phyloP scores from a whole-genome alignment of 2,113 vertebrate species.

The Megaptera novaeangliae region DNA sequence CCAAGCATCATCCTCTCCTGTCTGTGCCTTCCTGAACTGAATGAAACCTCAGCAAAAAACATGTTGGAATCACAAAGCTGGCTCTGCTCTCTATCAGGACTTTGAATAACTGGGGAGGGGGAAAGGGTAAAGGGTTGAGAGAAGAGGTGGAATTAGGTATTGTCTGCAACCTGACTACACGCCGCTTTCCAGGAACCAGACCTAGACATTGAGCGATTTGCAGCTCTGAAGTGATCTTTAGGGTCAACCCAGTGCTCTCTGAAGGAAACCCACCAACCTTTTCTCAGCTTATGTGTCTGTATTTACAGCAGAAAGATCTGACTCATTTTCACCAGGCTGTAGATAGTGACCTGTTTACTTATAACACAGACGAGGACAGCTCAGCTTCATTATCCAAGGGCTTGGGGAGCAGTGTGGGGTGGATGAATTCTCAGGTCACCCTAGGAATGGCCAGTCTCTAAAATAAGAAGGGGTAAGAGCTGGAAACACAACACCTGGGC shows the following conservation, averaged over 20 bases:
- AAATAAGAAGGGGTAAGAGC: slow-evolving; percentile 13
- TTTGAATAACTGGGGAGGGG: neutral
- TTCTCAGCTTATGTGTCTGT: neutral
- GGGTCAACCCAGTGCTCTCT: neutral
- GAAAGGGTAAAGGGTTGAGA: neutral
- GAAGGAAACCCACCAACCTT: slow-evolving; percentile 21
- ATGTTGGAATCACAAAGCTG: neutral
- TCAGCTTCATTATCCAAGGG: neutral
- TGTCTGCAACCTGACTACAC: neutral
- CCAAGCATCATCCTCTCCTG: neutral
- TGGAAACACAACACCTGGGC: neutral
- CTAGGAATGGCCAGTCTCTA: slow-evolving; percentile 24
- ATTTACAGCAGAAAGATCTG: slow-evolving; percentile 32
- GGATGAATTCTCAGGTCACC: neutral
- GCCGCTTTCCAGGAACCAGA: slow-evolving; percentile 14
- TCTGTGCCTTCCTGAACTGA: neutral
- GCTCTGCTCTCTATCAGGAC: neutral
- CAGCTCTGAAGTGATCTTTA: slow-evolving; percentile 27
- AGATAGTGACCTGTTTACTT: neutral
- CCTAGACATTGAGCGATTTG: neutral
- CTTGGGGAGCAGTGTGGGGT: neutral
- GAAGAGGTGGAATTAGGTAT: neutral
- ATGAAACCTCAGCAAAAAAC: neutral
- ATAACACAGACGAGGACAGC: neutral
- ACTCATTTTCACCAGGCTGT: slow-evolving; percentile 4